Conservation (phyloP, 2,888 invertebrate genomes). For the Furcula furcula region DNA sequence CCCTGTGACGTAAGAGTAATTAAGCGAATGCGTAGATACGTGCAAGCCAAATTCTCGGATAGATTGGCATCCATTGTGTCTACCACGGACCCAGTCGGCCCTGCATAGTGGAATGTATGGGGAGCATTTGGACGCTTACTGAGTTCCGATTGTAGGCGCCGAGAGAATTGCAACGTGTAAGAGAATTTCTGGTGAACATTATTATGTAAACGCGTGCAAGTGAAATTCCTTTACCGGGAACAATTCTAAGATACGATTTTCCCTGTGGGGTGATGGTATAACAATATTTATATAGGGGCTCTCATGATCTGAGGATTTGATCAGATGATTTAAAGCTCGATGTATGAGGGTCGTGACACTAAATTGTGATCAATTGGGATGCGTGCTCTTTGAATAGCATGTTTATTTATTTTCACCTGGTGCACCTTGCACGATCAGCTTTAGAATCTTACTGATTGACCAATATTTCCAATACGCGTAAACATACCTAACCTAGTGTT, state of each 20-base stretch:
- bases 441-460: no score
- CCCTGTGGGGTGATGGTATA: neutral
- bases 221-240: neutral
- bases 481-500: no score
- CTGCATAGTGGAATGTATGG: slow-evolving; percentile 56
- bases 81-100: slow-evolving; percentile 34
- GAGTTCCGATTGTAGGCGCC: slow-evolving; percentile 56
- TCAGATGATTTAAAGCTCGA: no score
- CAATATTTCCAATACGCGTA: no score
- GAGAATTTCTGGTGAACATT: slow-evolving; percentile 25
- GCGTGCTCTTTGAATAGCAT: no score
- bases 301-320: no score
- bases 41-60: slow-evolving; percentile 63
- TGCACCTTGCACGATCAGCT: no score
- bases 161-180: slow-evolving; percentile 29
- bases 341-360: no score
- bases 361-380: no score
- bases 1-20: slow-evolving; percentile 14
- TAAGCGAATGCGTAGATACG: slow-evolving; percentile 36
- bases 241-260: neutral
- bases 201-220: slow-evolving; percentile 15
- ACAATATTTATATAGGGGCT: no score
- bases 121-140: slow-evolving; percentile 67
- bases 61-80: slow-evolving; percentile 74
- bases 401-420: no score